A percentile compares a stretch with the other conserved stretches of the same genome.
These are phyloP conservation scores for Emydura subglobosa DNA, from an alignment of 2,113 vertebrate species.

Conservation along the genomic window DNA sequence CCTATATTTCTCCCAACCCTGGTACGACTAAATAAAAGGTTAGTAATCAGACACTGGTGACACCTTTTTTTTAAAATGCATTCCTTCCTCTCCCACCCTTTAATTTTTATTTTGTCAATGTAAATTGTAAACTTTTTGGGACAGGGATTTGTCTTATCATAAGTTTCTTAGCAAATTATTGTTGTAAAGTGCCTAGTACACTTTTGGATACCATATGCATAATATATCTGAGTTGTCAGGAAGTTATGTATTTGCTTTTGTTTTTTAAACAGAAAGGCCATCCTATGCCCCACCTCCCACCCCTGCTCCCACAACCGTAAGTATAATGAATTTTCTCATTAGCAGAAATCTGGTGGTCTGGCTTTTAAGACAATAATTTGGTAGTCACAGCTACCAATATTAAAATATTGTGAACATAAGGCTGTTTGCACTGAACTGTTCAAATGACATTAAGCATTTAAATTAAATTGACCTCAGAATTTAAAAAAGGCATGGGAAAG, in stretches of 20 bases:
- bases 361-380: neutral
- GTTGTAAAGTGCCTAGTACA: neutral
- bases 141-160: neutral
- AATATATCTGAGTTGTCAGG: constrained; percentile 60
- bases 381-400: neutral
- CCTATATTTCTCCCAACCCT: neutral
- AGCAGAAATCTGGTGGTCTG: constrained; percentile 68
- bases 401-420: neutral
- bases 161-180: neutral
- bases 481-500: neutral
- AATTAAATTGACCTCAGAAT: neutral
- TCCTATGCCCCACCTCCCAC: constrained; percentile 97
- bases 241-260: constrained; percentile 77
- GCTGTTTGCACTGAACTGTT: neutral
- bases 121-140: neutral
- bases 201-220: neutral
- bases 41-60: accelerated
- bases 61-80: neutral
- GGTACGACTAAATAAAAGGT: neutral
- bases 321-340: constrained; percentile 84
- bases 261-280: constrained; percentile 91
- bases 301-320: constrained; percentile 97
- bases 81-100: neutral
- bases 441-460: neutral
- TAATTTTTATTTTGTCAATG: neutral